These are phyloP conservation scores for Caligus rogercresseyi DNA, from an alignment of 1,140 invertebrate genomes.

Conservation along the genomic window DNA sequence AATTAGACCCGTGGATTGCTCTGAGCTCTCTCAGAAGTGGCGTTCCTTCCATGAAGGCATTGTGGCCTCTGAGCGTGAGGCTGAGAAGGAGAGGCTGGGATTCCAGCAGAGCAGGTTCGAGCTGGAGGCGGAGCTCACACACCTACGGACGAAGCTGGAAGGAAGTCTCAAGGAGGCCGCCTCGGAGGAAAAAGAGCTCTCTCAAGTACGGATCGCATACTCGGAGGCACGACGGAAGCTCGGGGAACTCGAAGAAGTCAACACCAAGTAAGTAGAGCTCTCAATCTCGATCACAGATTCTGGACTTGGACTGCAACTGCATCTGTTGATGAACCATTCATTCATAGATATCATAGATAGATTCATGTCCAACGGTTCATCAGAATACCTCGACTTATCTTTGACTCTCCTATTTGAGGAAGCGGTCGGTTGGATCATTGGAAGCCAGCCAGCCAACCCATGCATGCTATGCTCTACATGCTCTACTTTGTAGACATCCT, in stretches of 20 bases:
- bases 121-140: not conserved
- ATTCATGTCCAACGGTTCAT: too few species aligned
- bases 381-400: too few species aligned
- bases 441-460: too few species aligned
- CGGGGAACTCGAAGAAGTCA: not conserved
- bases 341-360: too few species aligned
- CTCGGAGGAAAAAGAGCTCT: not conserved
- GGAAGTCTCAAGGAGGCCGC: not conserved
- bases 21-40: constrained; percentile 6
- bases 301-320: too few species aligned
- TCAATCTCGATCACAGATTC: too few species aligned
- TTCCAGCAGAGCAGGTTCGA: not conserved
- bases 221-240: not conserved
- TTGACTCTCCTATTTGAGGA: too few species aligned
- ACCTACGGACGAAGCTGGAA: not conserved
- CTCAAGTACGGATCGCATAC: not conserved
- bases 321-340: too few species aligned
- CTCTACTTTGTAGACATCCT: too few species aligned
- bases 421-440: too few species aligned
- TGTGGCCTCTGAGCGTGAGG: not conserved
- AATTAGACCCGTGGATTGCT: not conserved
- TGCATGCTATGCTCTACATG: too few species aligned
- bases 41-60: not conserved
- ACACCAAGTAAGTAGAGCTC: not conserved
- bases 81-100: constrained; percentile 1